Percentiles rank a stretch among this genome's conserved stretches.
phyloP scores from a whole-genome alignment of 2,797 vertebrate species.

The Enteromius viviparus region DNA sequence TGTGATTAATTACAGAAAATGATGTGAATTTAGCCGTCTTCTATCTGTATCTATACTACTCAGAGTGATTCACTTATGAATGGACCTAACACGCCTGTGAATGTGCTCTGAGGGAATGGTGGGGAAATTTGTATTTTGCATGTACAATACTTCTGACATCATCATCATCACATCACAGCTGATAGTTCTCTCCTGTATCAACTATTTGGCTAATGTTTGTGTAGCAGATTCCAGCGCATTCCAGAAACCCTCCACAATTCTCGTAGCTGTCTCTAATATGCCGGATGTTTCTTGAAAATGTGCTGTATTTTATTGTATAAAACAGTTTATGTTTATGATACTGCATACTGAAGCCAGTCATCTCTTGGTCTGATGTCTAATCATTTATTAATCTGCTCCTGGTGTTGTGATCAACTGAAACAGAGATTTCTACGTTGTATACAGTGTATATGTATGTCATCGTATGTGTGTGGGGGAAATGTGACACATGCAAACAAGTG shows the following conservation, averaged over 20 bases:
- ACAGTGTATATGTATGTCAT: neutral
- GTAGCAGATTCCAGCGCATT: too few species aligned
- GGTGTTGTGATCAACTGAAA: neutral
- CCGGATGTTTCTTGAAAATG: neutral
- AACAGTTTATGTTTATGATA: too few species aligned
- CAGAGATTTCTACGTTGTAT: neutral
- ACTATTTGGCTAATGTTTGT: too few species aligned
- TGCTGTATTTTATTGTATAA: neutral
- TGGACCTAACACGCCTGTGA: neutral
- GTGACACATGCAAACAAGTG: neutral
- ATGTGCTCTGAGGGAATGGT: neutral
- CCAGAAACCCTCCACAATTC: too few species aligned
- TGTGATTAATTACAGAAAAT: neutral
- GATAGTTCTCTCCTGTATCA: too few species aligned
- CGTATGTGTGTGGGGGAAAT: neutral
- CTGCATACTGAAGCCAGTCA: too few species aligned
- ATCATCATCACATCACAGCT: too few species aligned
- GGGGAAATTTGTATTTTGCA: neutral
- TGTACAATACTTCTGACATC: neutral
- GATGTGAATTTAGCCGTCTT: constrained; percentile 19
- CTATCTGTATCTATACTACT: neutral
- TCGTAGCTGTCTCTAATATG: neutral
- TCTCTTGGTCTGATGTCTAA: too few species aligned
- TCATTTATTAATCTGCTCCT: neutral
- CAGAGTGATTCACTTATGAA: neutral